Evolutionary conservation across 2,797 vertebrate genomes (phyloP).

Genomic region (Arnoldichthys spilopterus): DNA sequence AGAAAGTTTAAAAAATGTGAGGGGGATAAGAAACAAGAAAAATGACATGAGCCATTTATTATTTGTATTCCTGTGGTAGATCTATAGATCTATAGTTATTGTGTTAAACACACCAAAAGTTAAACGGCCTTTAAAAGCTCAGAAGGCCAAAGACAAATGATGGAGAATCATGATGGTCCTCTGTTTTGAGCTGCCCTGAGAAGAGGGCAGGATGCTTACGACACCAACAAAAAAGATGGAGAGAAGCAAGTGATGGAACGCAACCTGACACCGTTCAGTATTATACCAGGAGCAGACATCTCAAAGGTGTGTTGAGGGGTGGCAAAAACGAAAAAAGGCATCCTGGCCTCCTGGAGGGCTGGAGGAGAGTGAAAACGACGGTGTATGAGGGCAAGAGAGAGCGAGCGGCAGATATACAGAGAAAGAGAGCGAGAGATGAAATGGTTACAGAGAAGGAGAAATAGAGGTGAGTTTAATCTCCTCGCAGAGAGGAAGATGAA

Average conservation of each 20-base stretch:
- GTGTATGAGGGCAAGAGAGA: not conserved
- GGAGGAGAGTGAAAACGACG: not conserved
- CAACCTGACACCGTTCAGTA: not conserved
- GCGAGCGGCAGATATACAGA: not conserved
- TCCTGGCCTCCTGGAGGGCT: not conserved
- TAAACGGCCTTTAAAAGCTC: too few species aligned
- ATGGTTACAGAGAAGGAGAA: constrained; percentile 21
- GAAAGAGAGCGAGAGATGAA: constrained; percentile 29
- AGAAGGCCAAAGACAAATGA: too few species aligned
- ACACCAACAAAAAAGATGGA: not conserved
- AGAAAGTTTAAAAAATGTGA: too few species aligned
- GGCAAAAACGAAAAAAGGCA: not conserved
- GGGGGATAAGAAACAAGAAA: not conserved
- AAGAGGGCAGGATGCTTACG: not conserved
- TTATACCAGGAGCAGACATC: not conserved
- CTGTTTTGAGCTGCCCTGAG: too few species aligned
- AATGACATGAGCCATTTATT: too few species aligned
- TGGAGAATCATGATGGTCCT: too few species aligned
- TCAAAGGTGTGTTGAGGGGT: constrained; percentile 6
- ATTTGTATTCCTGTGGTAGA: too few species aligned
- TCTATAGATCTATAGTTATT: too few species aligned
- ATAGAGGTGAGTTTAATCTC: constrained; percentile 43
- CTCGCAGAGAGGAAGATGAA: constrained; percentile 22
- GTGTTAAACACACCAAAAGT: too few species aligned
- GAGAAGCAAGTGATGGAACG: not conserved